phyloP scores from a whole-genome alignment of 2,888 invertebrate species.

The Galeopsomyia nigrocyanea region DNA sequence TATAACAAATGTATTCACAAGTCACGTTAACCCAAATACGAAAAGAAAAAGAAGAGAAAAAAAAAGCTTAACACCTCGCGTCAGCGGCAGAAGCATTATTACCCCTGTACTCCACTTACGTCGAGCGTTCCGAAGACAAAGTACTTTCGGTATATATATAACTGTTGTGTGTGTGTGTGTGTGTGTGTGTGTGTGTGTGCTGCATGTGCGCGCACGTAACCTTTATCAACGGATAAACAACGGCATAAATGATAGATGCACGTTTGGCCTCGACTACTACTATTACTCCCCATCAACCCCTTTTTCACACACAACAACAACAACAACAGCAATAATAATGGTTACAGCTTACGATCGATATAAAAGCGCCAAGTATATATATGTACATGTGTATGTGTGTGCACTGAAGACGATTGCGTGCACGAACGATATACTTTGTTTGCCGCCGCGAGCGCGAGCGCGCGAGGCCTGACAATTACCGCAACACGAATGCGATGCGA shows the following conservation, averaged over 20 bases:
- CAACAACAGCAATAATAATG: constrained; percentile 19
- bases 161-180: too few species aligned
- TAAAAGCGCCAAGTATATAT: background rate
- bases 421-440: constrained; percentile 10
- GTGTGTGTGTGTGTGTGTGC: too few species aligned
- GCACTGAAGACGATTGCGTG: constrained; percentile 39
- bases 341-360: background rate
- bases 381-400: constrained; percentile 2
- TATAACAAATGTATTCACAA: background rate
- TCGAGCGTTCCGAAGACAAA: too few species aligned
- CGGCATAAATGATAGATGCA: constrained; percentile 28
- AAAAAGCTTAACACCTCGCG: background rate
- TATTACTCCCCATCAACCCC: background rate
- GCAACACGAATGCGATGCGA: background rate
- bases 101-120: too few species aligned
- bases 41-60: too few species aligned
- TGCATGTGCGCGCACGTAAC: background rate
- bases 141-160: too few species aligned
- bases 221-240: constrained; percentile 16
- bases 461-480: constrained; percentile 32
- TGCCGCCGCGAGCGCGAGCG: background rate
- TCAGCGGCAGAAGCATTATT: background rate
- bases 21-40: background rate
- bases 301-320: constrained; percentile 2
- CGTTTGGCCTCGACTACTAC: background rate